A percentile compares a stretch with the other conserved stretches of the same genome.
These are phyloP conservation scores for Drosophila triauraria DNA, from an alignment of 1,140 invertebrate genomes.

Conservation along the genomic window DNA sequence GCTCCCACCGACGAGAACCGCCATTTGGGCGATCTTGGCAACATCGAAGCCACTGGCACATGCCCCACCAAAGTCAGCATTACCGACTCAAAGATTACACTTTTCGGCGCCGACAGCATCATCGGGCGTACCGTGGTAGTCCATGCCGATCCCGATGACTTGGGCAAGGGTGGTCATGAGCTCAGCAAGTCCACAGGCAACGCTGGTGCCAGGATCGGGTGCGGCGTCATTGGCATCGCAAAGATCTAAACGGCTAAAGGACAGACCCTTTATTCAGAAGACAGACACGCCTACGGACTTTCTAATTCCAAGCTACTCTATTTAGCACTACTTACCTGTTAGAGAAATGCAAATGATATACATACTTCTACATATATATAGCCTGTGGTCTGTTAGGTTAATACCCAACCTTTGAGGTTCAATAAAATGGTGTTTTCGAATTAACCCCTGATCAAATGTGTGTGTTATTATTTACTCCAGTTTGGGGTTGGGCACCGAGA, in stretches of 20 bases:
- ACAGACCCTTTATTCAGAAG: constrained; percentile 4
- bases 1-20: constrained; percentile 90
- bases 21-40: constrained; percentile 97
- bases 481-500: neutral
- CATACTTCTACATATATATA: constrained; percentile 32
- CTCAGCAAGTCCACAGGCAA: constrained; percentile 98
- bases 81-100: constrained; percentile 90
- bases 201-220: constrained; percentile 97
- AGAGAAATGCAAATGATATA: constrained; percentile 28
- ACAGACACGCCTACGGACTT: constrained; percentile 5
- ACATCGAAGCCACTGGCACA: constrained; percentile 90
- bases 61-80: constrained; percentile 92
- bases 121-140: constrained; percentile 96
- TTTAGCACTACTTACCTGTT: constrained; percentile 43
- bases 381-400: constrained; percentile 60
- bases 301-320: constrained; percentile 17
- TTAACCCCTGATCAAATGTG: constrained; percentile 12
- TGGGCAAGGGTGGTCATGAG: constrained; percentile 97
- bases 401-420: constrained; percentile 46
- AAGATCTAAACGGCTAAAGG: constrained; percentile 47
- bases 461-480: neutral
- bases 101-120: constrained; percentile 92
- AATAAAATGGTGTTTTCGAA: constrained; percentile 71
- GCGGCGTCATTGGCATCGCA: constrained; percentile 97
- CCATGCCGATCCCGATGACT: constrained; percentile 97